A percentile compares a stretch with the other conserved stretches of the same genome.
Conservation (phyloP, 1,140 invertebrate species). For the Acromyrmex echinatior region DNA sequence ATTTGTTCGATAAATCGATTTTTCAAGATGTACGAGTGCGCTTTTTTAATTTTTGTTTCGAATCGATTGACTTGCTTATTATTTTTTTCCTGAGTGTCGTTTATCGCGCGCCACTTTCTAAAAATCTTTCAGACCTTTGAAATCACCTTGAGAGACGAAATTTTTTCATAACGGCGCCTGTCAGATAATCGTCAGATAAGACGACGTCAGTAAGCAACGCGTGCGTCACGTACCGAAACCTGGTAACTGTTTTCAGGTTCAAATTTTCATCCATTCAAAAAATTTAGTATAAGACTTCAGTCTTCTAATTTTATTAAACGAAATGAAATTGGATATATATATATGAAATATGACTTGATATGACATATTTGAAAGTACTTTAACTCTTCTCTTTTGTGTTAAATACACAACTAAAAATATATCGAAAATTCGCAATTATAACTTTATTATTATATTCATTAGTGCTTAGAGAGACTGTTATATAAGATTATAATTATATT, state of each 20-base stretch:
- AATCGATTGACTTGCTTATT: neutral
- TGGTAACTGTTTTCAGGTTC: neutral
- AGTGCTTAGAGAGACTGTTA: neutral
- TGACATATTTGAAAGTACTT: neutral
- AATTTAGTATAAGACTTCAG: neutral
- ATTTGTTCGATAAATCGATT: neutral
- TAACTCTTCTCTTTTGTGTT: neutral
- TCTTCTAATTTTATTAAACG: constrained; percentile 5
- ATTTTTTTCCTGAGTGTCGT: neutral
- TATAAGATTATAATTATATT: neutral
- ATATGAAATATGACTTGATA: neutral
- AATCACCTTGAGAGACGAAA: constrained; percentile 63
- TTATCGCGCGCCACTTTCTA: constrained; percentile 73
- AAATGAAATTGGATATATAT: neutral
- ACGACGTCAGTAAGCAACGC: neutral
- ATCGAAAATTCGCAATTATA: neutral
- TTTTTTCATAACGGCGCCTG: constrained; percentile 5
- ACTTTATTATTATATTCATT: neutral
- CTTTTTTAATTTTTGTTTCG: constrained; percentile 5
- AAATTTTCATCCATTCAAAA: constrained; percentile 9
- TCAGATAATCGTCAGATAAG: neutral
- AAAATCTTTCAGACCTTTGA: constrained; percentile 72
- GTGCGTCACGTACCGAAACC: constrained; percentile 21
- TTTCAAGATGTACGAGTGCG: neutral
- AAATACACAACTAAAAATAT: neutral